Percentiles rank a stretch among this genome's conserved stretches.
Conservation (phyloP, 2,888 invertebrate genomes). For the Drosophila histrio region DNA sequence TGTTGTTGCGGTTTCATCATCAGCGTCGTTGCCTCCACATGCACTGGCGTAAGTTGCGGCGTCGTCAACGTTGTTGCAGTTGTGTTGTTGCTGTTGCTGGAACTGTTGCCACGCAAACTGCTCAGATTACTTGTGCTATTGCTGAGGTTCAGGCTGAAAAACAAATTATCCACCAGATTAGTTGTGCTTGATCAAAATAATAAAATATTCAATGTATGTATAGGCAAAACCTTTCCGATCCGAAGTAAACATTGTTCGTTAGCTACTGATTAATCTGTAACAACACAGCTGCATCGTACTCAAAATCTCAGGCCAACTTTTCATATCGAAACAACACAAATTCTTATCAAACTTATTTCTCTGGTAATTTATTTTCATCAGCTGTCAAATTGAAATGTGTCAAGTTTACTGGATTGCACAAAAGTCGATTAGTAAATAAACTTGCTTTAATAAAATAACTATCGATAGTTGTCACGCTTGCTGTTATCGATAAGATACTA, state of each 20-base stretch:
- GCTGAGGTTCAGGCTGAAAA: slow-evolving; percentile 53
- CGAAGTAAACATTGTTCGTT: slow-evolving; percentile 12
- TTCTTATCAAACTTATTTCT: background rate
- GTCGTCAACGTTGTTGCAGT: slow-evolving; percentile 33
- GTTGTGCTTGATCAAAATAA: slow-evolving; percentile 5
- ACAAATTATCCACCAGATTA: slow-evolving; percentile 1
- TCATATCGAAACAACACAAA: background rate
- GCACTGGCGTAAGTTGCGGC: slow-evolving; percentile 50
- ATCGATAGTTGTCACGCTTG: background rate
- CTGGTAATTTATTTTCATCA: background rate
- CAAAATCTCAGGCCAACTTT: slow-evolving; percentile 13
- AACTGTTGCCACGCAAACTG: slow-evolving; percentile 39
- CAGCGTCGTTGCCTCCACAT: slow-evolving; percentile 29
- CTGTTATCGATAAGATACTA: too few species aligned
- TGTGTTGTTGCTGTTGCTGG: slow-evolving; percentile 30
- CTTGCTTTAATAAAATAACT: too few species aligned
- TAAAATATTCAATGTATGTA: slow-evolving; percentile 5
- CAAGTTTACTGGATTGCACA: background rate
- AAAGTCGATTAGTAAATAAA: background rate
- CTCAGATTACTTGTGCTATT: slow-evolving; percentile 54
- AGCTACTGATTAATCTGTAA: slow-evolving; percentile 7
- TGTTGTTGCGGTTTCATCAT: slow-evolving; percentile 36
- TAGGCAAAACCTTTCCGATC: slow-evolving; percentile 16
- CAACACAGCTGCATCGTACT: slow-evolving; percentile 24
- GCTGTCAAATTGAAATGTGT: slow-evolving; percentile 4